These are phyloP conservation scores for Anastrepha ludens DNA, from an alignment of 1,140 invertebrate species.

Conservation along the genomic window DNA sequence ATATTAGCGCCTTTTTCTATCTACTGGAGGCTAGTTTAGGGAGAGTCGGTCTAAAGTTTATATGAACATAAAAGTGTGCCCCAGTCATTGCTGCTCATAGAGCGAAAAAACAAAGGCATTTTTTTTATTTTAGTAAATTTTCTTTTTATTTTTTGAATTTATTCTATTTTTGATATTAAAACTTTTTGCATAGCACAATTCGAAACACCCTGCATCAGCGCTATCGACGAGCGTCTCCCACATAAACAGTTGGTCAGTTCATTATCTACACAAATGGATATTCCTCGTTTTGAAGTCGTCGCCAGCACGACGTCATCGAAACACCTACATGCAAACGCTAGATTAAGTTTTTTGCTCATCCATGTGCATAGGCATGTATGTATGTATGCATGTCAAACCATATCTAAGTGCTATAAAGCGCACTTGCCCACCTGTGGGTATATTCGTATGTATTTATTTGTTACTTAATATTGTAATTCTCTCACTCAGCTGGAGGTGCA, in stretches of 20 bases:
- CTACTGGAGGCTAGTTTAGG: too few relatives aligned
- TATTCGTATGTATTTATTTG: not conserved
- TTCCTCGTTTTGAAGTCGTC: not conserved
- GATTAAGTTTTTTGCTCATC: not conserved
- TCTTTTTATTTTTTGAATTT: too few relatives aligned
- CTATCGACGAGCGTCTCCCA: too few relatives aligned
- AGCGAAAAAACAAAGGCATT: too few relatives aligned
- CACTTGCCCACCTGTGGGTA: not conserved
- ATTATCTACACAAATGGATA: not conserved
- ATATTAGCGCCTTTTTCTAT: too few relatives aligned
- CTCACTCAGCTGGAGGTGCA: not conserved
- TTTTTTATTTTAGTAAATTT: too few relatives aligned
- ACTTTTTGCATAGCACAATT: too few relatives aligned
- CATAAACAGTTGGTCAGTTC: not conserved
- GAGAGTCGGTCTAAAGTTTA: too few relatives aligned
- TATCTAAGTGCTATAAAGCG: not conserved
- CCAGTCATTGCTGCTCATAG: too few relatives aligned
- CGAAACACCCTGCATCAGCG: not conserved
- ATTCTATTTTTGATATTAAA: too few relatives aligned
- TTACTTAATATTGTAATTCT: not conserved
- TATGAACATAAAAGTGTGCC: too few relatives aligned
- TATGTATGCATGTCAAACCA: not conserved
- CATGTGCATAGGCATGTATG: too few relatives aligned
- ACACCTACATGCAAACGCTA: not conserved
- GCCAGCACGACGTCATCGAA: constrained; percentile 1